These are phyloP conservation scores for Acronicta alni DNA, from an alignment of 2,888 invertebrate genomes.

Conservation along the genomic window DNA sequence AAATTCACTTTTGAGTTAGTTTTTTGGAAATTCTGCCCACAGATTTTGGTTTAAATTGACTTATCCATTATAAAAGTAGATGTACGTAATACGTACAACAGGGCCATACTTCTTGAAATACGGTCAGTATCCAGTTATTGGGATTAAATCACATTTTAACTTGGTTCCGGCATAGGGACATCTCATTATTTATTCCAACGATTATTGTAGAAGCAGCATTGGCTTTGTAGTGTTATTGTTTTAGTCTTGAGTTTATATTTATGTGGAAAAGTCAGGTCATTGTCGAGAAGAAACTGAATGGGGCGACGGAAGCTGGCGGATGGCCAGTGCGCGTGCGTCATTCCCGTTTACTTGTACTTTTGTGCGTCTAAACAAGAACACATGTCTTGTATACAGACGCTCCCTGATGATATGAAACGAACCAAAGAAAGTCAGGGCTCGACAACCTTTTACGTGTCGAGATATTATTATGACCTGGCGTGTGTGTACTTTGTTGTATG, in stretches of 20 bases:
- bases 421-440: constrained; percentile 33
- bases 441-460: constrained; percentile 18
- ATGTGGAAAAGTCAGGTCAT: constrained; percentile 81
- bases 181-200: constrained; percentile 23
- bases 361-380: constrained; percentile 68
- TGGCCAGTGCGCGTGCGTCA: constrained; percentile 83
- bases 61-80: too few species aligned
- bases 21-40: too few species aligned
- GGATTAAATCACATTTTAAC: not conserved
- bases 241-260: constrained; percentile 57
- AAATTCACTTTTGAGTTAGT: too few species aligned
- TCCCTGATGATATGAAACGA: constrained; percentile 20
- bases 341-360: constrained; percentile 68
- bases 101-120: not conserved
- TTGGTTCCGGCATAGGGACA: not conserved
- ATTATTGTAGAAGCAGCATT: constrained; percentile 15
- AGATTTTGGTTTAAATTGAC: too few species aligned
- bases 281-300: constrained; percentile 84
- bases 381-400: constrained; percentile 51
- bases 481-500: not conserved
- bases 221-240: constrained; percentile 33
- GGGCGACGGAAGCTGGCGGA: constrained; percentile 80
- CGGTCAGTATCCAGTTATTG: not conserved
- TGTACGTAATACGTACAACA: too few species aligned
- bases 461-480: constrained; percentile 2